Base-by-base conservation (phyloP, 2,113 vertebrate species). In the Cyphomyrus discorhynchus region DNA sequence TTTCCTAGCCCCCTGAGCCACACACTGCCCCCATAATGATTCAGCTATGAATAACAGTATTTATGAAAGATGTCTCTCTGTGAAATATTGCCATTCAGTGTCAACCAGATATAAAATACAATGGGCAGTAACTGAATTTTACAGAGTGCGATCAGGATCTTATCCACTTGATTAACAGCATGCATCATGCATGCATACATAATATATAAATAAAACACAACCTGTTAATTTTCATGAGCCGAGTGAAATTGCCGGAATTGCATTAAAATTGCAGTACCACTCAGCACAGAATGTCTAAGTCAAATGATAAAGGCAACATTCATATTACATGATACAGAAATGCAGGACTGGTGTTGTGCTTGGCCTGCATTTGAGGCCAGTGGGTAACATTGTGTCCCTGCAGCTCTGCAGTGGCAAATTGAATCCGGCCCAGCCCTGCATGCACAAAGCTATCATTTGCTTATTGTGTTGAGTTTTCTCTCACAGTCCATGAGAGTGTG, bases 21-120 rank as follows among this genome's bases (percentile, higher is more conserved):
- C 56, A 62, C 24, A 9, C 62, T 70, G 62, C 62, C 3, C n/a
- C 62, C n/a, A 70, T 70, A 70, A 27, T 70, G 62, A 70, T 35
- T 88, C 46, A 74, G 42, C 56, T 53, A 66, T 88, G 88, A 88
- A 88, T 74, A 77, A 74, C 45, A 88, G 58, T 88, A 88, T 88
- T 74, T 88, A 50, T 88, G 42, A 27, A 46, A 47, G 87, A 8
- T 70, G 42, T 46, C 42, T 74, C 24, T 13, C 21, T n/a, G 10
- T 47, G 88, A 66, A 49, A 88, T 58, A 49, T 9, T 27, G 45
- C 88, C n/a, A 47, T 62, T 70, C 42, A 24, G 11, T 45, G 77
- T 45, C 21, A 70, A 6, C 8, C 58, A 2, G n/a, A 88, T 39
- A 47, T 56, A 70, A 88, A 24, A 62, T 21, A 82, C 42, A 87